Percentiles rank a stretch among this genome's conserved stretches.
Evolutionary conservation across 2,797 vertebrate genomes (phyloP).

Genomic region (Megalops cyprinoides): DNA sequence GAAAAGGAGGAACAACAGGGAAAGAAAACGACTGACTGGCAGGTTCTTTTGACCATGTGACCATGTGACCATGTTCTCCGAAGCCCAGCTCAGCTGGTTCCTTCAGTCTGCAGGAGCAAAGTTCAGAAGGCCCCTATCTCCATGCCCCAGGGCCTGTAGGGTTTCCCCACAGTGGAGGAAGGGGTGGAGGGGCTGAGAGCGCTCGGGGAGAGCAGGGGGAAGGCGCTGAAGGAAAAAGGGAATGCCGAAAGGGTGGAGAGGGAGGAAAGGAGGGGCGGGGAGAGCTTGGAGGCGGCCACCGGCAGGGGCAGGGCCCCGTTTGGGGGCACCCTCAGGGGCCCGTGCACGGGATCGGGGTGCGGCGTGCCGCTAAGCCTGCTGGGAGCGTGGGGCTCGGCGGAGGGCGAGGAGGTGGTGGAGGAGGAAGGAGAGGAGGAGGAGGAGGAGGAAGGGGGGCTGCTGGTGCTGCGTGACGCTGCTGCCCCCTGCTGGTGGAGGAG

Average conservation of each 20-base stretch:
- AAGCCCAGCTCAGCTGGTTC: constrained; percentile 79
- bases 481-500: constrained; percentile 80
- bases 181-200: constrained; percentile 72
- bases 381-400: constrained; percentile 78
- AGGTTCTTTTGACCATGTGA: constrained; percentile 15
- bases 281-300: constrained; percentile 75
- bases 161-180: constrained; percentile 81
- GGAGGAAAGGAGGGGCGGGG: constrained; percentile 87
- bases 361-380: constrained; percentile 72
- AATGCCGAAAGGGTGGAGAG: constrained; percentile 81
- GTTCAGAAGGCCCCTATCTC: constrained; percentile 97
- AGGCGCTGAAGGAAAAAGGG: constrained; percentile 90
- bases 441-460: constrained; percentile 67
- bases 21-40: constrained; percentile 33
- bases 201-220: constrained; percentile 85
- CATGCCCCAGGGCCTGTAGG: constrained; percentile 96
- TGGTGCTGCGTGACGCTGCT: constrained; percentile 70
- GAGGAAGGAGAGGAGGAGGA: constrained; percentile 65
- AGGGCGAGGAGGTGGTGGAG: constrained; percentile 72
- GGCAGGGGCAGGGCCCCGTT: constrained; percentile 78
- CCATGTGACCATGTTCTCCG: constrained; percentile 51
- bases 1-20: background rate
- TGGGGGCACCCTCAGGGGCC: constrained; percentile 84
- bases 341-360: constrained; percentile 78
- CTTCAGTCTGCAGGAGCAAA: constrained; percentile 47